phyloP scores from a whole-genome alignment of 2,113 vertebrate species.

The Phyllostomus hastatus region DNA sequence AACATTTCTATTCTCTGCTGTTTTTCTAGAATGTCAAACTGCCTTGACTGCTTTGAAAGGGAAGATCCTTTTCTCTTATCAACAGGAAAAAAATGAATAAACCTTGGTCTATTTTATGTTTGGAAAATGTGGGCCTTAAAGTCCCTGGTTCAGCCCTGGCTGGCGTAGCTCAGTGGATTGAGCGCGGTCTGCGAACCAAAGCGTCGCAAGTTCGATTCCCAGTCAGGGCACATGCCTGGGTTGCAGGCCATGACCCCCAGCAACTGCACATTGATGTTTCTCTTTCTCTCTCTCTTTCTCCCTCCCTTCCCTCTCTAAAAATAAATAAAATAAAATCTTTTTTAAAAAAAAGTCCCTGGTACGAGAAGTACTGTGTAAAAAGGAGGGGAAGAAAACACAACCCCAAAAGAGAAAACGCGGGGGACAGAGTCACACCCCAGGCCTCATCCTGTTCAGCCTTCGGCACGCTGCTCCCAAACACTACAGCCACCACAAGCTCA shows the following conservation, averaged over 20 bases:
- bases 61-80: not conserved
- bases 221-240: no score
- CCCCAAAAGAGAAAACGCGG: not conserved
- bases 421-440: not conserved
- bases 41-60: not conserved
- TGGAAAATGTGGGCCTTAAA: not conserved
- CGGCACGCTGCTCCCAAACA: not conserved
- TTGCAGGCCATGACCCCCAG: no score
- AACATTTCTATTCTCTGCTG: not conserved
- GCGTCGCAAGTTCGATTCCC: no score
- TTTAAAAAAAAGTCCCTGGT: not conserved
- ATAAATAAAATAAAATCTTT: no score
- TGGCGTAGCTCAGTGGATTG: no score
- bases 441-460: not conserved
- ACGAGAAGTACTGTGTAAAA: not conserved
- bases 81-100: not conserved
- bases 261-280: no score
- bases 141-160: not conserved
- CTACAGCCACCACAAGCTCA: not conserved
- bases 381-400: not conserved
- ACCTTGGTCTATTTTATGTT: not conserved
- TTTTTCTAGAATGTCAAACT: not conserved
- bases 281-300: no score
- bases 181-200: no score
- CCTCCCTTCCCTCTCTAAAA: no score